phyloP scores from a whole-genome alignment of 2,797 vertebrate genomes.

The Acipenser ruthenus region DNA sequence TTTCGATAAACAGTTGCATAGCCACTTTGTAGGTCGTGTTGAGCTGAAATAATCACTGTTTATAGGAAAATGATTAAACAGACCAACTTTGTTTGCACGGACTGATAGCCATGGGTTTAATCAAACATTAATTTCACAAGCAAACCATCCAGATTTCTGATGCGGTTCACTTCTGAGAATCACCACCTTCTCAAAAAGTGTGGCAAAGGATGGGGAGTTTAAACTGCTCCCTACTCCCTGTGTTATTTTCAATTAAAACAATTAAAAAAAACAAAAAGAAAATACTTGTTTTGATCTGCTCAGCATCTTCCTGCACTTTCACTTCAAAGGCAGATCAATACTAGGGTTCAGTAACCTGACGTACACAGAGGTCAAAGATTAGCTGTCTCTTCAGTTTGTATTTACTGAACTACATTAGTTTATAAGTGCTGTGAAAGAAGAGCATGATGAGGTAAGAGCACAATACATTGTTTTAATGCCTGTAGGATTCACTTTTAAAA shows the following conservation, averaged over 20 bases:
- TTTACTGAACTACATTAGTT: no score
- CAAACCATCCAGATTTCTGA: slow-evolving; percentile 26
- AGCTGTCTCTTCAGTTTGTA: neutral
- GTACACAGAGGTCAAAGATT: slow-evolving; percentile 18
- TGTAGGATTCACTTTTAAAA: no score
- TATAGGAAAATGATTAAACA: no score
- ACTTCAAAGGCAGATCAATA: slow-evolving; percentile 13
- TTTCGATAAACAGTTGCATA: no score
- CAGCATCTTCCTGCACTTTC: slow-evolving; percentile 17
- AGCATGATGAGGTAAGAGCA: no score
- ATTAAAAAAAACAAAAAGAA: neutral
- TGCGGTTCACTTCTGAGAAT: neutral
- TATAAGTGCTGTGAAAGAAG: no score
- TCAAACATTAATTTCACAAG: neutral
- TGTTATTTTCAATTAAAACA: slow-evolving; percentile 42
- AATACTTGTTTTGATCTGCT: neutral
- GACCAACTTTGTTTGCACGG: no score
- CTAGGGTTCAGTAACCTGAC: slow-evolving; percentile 33
- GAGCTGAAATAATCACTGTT: no score
- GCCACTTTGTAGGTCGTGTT: no score
- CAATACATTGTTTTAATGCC: no score
- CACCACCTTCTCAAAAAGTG: neutral
- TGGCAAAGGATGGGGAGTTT: slow-evolving; percentile 25
- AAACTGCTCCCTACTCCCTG: slow-evolving; percentile 34
- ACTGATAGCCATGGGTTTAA: no score